These are phyloP conservation scores for Chorisops tibialis DNA, from an alignment of 2,888 invertebrate species.

Conservation along the genomic window DNA sequence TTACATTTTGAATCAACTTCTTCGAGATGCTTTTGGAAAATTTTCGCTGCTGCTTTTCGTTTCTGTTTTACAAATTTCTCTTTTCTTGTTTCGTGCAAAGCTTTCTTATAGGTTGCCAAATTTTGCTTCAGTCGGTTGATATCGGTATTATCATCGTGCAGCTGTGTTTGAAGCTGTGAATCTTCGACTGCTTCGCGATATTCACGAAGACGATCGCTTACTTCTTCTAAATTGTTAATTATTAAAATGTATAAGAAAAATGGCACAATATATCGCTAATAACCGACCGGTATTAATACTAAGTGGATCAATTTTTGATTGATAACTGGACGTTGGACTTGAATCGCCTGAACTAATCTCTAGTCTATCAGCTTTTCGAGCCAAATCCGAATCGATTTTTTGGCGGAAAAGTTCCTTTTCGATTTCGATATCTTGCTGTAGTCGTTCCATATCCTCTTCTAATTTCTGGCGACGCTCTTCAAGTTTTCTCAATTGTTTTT, in stretches of 20 bases:
- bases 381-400: constrained; percentile 27
- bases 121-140: constrained; percentile 26
- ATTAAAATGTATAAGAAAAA: no score
- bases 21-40: constrained; percentile 30
- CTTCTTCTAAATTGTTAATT: constrained; percentile 5
- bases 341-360: not conserved
- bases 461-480: constrained; percentile 25
- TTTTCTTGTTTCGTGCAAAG: constrained; percentile 18
- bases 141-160: constrained; percentile 23
- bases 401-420: constrained; percentile 27
- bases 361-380: constrained; percentile 3
- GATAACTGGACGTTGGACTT: not conserved
- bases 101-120: constrained; percentile 26
- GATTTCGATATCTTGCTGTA: constrained; percentile 28
- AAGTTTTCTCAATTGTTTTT: constrained; percentile 16
- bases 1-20: constrained; percentile 27
- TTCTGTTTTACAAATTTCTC: constrained; percentile 25
- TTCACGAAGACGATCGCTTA: constrained; percentile 23
- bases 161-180: not conserved
- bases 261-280: not conserved
- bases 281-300: constrained; percentile 24
- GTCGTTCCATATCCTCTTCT: constrained; percentile 28
- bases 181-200: constrained; percentile 24
- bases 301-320: constrained; percentile 18
- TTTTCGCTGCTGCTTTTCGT: constrained; percentile 27